phyloP scores from a whole-genome alignment of 53 echinoderm and acorn worm species.

The Hippasteria phrygiana region DNA sequence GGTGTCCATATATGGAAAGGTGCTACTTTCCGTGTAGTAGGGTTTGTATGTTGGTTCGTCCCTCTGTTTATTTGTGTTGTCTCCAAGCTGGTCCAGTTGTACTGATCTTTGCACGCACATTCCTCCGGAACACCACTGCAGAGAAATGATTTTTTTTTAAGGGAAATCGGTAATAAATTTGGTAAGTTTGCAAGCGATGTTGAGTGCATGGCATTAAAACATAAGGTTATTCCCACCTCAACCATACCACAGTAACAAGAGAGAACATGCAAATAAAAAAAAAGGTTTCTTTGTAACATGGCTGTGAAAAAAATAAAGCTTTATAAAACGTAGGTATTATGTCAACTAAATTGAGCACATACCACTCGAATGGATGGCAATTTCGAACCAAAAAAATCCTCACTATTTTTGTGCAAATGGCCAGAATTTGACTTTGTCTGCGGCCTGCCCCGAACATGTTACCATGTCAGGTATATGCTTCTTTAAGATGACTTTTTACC shows the following conservation, averaged over 20 bases:
- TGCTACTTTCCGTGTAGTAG: background rate
- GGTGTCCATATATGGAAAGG: conserved; percentile 47
- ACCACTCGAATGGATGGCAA: background rate
- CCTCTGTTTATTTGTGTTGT: background rate
- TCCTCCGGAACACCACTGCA: conserved; percentile 55
- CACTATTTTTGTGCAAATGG: too few species aligned
- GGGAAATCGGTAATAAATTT: too few species aligned
- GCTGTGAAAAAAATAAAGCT: background rate
- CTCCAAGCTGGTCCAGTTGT: background rate
- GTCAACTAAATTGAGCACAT: background rate
- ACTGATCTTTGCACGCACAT: background rate
- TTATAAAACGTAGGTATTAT: background rate
- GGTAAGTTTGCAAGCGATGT: too few species aligned
- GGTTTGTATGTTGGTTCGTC: background rate
- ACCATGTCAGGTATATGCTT: too few species aligned
- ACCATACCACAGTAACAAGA: too few species aligned
- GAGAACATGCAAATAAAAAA: background rate
- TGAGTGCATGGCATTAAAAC: too few species aligned
- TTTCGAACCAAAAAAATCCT: too few species aligned
- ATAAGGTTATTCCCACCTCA: too few species aligned
- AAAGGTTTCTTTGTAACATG: background rate
- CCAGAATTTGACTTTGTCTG: too few species aligned
- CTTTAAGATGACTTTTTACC: too few species aligned
- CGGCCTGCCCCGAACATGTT: too few species aligned
- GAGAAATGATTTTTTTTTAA: background rate